Percentiles rank a stretch among this genome's conserved stretches.
These are phyloP conservation scores for Cichladusa arquata DNA, from an alignment of 2,113 vertebrate genomes.

Conservation along the genomic window DNA sequence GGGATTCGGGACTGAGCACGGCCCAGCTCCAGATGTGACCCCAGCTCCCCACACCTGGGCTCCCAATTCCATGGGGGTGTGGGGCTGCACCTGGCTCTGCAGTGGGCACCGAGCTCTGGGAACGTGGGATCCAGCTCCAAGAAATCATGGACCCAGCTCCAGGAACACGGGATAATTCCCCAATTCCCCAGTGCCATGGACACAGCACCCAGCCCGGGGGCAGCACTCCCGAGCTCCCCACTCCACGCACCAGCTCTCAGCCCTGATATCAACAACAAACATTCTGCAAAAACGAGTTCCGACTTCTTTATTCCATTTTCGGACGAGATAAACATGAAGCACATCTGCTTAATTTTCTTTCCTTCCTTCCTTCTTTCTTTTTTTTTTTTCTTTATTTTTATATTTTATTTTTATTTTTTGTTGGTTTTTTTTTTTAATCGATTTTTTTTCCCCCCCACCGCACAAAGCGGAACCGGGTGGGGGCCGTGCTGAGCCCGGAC, in stretches of 20 bases:
- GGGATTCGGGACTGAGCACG: fast-evolving
- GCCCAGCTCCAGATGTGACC: neutral
- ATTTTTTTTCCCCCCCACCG: too few species aligned
- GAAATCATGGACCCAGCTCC: neutral
- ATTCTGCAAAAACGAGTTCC: fast-evolving
- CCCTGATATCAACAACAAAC: neutral
- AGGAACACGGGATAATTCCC: fast-evolving
- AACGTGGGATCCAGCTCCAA: fast-evolving
- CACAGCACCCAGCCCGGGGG: neutral
- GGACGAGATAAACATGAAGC: neutral
- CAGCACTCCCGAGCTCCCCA: fast-evolving
- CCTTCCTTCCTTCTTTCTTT: too few species aligned
- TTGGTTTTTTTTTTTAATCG: too few species aligned
- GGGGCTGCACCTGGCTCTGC: neutral
- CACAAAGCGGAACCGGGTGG: neutral
- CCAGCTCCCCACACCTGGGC: neutral
- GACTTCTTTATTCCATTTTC: neutral
- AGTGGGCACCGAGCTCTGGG: neutral
- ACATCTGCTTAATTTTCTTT: neutral
- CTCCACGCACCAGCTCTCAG: neutral
- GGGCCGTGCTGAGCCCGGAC: neutral
- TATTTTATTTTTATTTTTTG: too few species aligned
- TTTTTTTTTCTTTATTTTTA: too few species aligned
- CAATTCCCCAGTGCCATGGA: neutral
- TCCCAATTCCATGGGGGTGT: fast-evolving